phyloP scores from a whole-genome alignment of 2,888 invertebrate genomes.

The Pocota personata region DNA sequence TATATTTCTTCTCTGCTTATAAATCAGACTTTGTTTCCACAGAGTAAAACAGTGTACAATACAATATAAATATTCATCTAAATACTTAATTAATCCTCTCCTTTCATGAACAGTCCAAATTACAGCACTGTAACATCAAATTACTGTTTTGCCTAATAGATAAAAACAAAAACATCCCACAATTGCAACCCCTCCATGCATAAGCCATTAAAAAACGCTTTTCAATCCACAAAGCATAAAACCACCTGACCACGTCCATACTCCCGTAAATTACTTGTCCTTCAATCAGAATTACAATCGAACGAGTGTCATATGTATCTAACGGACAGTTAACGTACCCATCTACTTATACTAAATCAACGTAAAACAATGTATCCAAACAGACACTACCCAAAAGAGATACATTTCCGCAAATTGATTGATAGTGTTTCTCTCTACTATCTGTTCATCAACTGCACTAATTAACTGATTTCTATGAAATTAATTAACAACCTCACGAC shows the following conservation, averaged over 20 bases:
- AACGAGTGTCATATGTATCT: not conserved
- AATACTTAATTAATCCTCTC: no score
- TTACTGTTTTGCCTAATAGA: no score
- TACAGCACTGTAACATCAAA: no score
- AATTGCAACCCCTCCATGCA: no score
- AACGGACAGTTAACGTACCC: not conserved
- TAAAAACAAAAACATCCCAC: no score
- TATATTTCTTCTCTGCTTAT: no score
- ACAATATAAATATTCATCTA: no score
- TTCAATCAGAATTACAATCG: not conserved
- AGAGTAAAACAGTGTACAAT: no score
- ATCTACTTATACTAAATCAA: no score
- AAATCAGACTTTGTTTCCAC: no score
- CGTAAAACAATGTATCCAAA: no score
- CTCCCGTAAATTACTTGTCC: not conserved
- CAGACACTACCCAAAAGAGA: not conserved
- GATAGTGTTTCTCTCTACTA: not conserved
- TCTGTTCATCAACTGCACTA: not conserved
- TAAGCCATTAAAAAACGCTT: not conserved
- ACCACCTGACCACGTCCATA: not conserved
- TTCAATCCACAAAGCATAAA: not conserved
- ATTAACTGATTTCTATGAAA: not conserved
- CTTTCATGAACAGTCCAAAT: no score
- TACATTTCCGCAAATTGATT: not conserved
- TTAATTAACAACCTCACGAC: not conserved